These are phyloP conservation scores for Ophiodon elongatus DNA, from an alignment of 2,113 vertebrate genomes.

Conservation along the genomic window DNA sequence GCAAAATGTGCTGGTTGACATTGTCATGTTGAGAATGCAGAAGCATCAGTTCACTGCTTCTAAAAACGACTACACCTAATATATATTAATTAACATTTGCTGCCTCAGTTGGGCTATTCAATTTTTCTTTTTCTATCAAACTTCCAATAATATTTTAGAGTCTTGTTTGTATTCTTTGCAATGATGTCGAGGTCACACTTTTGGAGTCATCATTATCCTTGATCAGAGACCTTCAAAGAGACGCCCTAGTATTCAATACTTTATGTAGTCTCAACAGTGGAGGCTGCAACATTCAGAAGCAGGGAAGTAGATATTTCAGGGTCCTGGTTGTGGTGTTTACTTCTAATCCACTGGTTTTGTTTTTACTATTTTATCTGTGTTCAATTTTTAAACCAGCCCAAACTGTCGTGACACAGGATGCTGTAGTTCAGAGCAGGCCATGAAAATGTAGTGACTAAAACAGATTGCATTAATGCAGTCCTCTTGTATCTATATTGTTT, in stretches of 20 bases:
- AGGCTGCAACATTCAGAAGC: constrained; percentile 20
- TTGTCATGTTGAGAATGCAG: neutral
- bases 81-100: neutral
- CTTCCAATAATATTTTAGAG: constrained; percentile 1
- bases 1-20: neutral
- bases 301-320: constrained; percentile 2
- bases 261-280: constrained; percentile 30
- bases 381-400: neutral
- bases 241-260: constrained; percentile 24
- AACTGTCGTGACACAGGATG: neutral
- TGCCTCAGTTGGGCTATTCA: neutral
- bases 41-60: neutral
- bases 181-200: neutral
- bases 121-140: neutral
- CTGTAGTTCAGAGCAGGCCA: neutral
- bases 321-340: neutral
- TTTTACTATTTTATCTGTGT: neutral
- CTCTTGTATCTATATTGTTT: neutral
- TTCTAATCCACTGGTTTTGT: neutral
- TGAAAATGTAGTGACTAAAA: neutral
- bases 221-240: neutral
- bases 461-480: neutral
- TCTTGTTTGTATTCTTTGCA: neutral
- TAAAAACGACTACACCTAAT: neutral
- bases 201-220: neutral